phyloP scores from a whole-genome alignment of 2,888 invertebrate species.

The Dolomedes plantarius region DNA sequence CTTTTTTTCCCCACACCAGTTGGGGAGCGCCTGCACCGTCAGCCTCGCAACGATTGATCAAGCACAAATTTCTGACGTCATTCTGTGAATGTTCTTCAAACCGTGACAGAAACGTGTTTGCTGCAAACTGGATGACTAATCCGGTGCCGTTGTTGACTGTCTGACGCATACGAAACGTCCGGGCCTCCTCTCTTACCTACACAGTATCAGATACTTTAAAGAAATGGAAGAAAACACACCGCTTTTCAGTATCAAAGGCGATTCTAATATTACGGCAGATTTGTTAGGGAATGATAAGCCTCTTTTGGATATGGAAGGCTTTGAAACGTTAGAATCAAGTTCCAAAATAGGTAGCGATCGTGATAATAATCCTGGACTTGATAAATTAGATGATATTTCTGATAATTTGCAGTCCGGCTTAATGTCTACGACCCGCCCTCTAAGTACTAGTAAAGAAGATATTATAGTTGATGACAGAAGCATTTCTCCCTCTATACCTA shows the following conservation, averaged over 20 bases:
- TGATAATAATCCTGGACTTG: constrained; percentile 17
- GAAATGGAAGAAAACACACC: constrained; percentile 61
- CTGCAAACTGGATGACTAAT: constrained; percentile 66
- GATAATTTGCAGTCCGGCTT: constrained; percentile 57
- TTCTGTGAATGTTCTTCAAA: constrained; percentile 54
- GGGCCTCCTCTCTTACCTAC: background rate
- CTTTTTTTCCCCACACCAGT: constrained; percentile 46
- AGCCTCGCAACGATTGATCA: constrained; percentile 53
- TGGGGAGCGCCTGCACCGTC: constrained; percentile 26
- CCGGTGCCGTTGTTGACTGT: constrained; percentile 30
- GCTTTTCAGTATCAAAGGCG: constrained; percentile 42
- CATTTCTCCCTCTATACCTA: constrained; percentile 15
- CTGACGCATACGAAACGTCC: constrained; percentile 10
- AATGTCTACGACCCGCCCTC: constrained; percentile 64
- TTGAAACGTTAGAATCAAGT: constrained; percentile 52
- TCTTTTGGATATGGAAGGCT: constrained; percentile 60
- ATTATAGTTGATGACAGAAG: background rate
- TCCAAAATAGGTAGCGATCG: constrained; percentile 36
- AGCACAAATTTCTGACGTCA: constrained; percentile 61
- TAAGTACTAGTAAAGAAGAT: constrained; percentile 60
- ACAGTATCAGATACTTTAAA: background rate
- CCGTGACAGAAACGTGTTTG: constrained; percentile 71
- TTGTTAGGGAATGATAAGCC: constrained; percentile 50
- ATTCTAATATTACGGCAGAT: constrained; percentile 34
- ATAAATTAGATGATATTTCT: constrained; percentile 15